phyloP scores from a whole-genome alignment of 2,888 invertebrate genomes.

The Hipparchia sbordonii region DNA sequence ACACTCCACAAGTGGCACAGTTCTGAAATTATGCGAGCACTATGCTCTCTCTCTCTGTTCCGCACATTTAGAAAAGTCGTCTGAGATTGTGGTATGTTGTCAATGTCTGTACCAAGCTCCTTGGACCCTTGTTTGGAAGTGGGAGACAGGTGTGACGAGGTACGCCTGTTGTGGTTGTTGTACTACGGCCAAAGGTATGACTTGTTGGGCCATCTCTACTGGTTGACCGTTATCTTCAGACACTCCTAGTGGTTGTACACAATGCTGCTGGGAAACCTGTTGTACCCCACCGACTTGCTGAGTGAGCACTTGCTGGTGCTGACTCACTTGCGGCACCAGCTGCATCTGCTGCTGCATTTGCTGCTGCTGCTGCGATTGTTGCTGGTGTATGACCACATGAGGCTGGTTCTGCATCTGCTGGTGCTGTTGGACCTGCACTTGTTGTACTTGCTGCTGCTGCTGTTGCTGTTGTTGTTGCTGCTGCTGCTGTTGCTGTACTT shows the following conservation, averaged over 20 bases:
- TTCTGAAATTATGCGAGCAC: slow-evolving; percentile 45
- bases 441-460: slow-evolving; percentile 70
- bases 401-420: slow-evolving; percentile 72
- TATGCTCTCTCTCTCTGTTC: slow-evolving; percentile 43
- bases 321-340: slow-evolving; percentile 76
- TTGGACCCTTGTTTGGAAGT: slow-evolving; percentile 85
- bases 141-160: slow-evolving; percentile 85
- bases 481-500: slow-evolving; percentile 59
- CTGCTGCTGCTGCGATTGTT: slow-evolving; percentile 57
- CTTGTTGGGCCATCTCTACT: slow-evolving; percentile 85
- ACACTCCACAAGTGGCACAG: neutral
- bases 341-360: slow-evolving; percentile 78
- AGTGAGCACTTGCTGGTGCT: slow-evolving; percentile 77
- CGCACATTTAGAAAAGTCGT: slow-evolving; percentile 42
- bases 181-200: slow-evolving; percentile 85
- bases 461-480: slow-evolving; percentile 67
- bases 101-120: slow-evolving; percentile 83
- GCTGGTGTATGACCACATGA: slow-evolving; percentile 75
- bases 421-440: slow-evolving; percentile 72
- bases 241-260: slow-evolving; percentile 77
- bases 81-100: slow-evolving; percentile 48
- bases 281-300: slow-evolving; percentile 71
- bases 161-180: slow-evolving; percentile 86
- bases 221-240: slow-evolving; percentile 78
- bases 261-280: slow-evolving; percentile 76